phyloP scores from a whole-genome alignment of 2,113 vertebrate species.

The Hyperopisus bebe region DNA sequence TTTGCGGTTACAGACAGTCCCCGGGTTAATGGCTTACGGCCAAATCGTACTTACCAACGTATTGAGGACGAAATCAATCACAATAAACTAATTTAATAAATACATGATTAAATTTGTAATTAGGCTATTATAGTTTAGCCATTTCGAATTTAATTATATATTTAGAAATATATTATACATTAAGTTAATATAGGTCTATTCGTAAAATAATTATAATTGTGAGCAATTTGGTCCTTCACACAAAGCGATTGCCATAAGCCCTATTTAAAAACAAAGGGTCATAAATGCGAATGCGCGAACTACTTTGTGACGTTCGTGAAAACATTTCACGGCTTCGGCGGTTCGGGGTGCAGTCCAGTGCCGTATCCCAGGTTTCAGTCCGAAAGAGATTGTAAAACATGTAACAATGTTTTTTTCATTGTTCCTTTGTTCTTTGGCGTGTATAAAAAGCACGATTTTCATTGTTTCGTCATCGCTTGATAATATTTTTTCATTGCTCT shows the following conservation, averaged over 20 bases:
- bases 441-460: neutral
- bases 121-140: neutral
- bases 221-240: neutral
- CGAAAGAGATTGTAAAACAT: neutral
- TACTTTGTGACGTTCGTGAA: neutral
- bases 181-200: no score
- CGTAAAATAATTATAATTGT: neutral
- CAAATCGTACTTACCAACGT: neutral
- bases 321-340: neutral
- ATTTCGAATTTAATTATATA: neutral
- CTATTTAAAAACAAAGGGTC: neutral
- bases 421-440: neutral
- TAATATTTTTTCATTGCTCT: neutral
- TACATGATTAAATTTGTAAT: neutral
- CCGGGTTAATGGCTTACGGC: neutral
- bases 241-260: neutral
- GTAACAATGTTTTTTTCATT: neutral
- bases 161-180: neutral
- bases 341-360: neutral
- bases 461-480: neutral
- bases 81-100: neutral
- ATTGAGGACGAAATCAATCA: neutral
- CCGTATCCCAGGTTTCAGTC: neutral
- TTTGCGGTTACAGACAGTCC: neutral
- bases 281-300: neutral